A percentile compares a stretch with the other conserved stretches of the same genome.
Evolutionary conservation across 2,113 vertebrate genomes (phyloP).

Genomic region (Pheucticus melanocephalus): DNA sequence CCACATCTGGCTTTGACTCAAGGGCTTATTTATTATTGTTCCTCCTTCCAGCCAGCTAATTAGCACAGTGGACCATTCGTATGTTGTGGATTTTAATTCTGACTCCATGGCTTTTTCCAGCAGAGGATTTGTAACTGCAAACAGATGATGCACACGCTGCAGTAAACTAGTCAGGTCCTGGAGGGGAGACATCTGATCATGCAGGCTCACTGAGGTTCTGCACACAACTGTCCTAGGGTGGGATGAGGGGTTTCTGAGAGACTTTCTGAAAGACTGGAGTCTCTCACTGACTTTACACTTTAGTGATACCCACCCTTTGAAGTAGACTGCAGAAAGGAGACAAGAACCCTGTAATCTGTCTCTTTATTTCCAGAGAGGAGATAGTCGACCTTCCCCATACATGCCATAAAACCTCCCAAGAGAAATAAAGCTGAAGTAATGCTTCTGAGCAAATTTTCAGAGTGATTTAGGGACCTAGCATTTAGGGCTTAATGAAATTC

Average conservation of each 20-base stretch:
- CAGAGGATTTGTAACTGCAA: neutral
- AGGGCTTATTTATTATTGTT: conserved; percentile 4
- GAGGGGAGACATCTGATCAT: neutral
- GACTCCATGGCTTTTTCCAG: neutral
- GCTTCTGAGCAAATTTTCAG: neutral
- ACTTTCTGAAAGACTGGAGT: neutral
- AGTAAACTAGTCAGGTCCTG: neutral
- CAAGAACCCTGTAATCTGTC: neutral
- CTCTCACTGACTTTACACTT: neutral
- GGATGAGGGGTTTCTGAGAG: neutral
- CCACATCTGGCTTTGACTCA: neutral
- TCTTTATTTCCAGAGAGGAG: neutral
- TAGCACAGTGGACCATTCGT: accelerated
- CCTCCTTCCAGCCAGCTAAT: neutral
- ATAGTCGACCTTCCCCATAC: neutral
- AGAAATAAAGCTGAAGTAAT: neutral
- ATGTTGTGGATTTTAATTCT: neutral
- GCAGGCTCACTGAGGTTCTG: neutral
- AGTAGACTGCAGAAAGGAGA: neutral
- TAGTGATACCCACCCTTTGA: neutral
- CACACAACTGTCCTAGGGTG: neutral
- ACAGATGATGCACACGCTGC: neutral
- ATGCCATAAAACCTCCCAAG: neutral
- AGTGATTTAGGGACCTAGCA: neutral
- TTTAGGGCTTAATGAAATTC: neutral